Evolutionary conservation across 2,888 invertebrate genomes (phyloP), one percentile per base, ranked within the genome.

Genomic region (Oegoconia quadripuncta): DNA sequence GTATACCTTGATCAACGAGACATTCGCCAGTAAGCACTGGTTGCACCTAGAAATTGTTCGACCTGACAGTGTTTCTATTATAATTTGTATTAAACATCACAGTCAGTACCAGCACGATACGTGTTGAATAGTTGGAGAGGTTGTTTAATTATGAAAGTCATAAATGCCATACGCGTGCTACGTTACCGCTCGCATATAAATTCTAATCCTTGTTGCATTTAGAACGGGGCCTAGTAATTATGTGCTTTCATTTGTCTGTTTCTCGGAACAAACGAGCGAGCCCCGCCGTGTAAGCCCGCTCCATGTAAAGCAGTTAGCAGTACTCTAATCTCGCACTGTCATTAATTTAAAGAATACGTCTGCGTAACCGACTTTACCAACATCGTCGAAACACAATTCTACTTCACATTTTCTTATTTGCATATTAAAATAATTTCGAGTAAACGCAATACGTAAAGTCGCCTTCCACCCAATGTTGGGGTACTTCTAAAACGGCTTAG

Each of bases 351-450:
- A 84, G 86, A 86, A 87, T 87, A 84, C 76, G 81, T 82, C 83
- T 79, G 75, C 76, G 79, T 78, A 80, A 80, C 83, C 69, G 63
- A 80, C 78, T 80, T 70, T 67, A 75, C 76, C 73, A 74, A 77
- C 83, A 77, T 73, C 77, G 75, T 79, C 77, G 76, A 76, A 82
- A 81, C 71, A 81, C 78, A 84, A 82, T 86, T 77, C 83, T 75
- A 74, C 77, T 82, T 77, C 80, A 84, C 86, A 84, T 84, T 79
- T 86, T 82, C 83, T 81, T 86, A 87, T 87, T 87, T 86, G 83
- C 86, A 86, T 86, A 86, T 86, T 84, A 87, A 87, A 87, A 86
- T 87, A 81, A 87, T 87, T 86, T 87, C 82, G 66, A 84, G 80
- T 80, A 74, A 86, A 78, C 83, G 81, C 81, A 80, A 80, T 84